These are phyloP conservation scores for Meta bourneti DNA, from an alignment of 2,888 invertebrate genomes.

Conservation along the genomic window DNA sequence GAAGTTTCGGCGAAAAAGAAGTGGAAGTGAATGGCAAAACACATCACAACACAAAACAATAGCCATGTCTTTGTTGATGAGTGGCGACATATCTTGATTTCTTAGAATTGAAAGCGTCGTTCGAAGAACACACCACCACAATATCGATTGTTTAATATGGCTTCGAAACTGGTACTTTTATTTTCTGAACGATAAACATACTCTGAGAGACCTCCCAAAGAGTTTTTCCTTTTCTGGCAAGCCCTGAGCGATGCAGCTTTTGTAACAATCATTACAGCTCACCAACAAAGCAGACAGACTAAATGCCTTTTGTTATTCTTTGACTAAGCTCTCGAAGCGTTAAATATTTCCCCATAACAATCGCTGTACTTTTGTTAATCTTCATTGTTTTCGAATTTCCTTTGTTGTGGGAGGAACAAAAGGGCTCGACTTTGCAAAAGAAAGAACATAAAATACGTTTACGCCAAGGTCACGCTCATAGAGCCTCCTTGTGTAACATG, in stretches of 20 bases:
- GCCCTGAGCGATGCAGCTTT: not conserved
- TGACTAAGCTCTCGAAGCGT: conserved; percentile 48
- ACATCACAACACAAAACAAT: not conserved
- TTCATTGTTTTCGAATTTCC: conserved; percentile 67
- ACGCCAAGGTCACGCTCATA: conserved; percentile 38
- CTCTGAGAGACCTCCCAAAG: not conserved
- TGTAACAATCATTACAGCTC: conserved; percentile 33
- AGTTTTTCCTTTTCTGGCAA: conserved; percentile 14
- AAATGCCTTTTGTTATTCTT: conserved; percentile 66
- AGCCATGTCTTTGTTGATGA: not conserved
- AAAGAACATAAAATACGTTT: conserved; percentile 16
- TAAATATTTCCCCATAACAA: conserved; percentile 67
- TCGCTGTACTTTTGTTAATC: conserved; percentile 65
- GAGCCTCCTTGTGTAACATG: conserved; percentile 54
- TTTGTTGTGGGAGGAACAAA: conserved; percentile 73
- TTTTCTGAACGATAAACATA: not conserved
- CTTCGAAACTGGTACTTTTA: not conserved
- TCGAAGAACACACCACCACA: not conserved
- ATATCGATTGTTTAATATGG: not conserved
- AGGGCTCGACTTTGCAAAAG: conserved; percentile 30
- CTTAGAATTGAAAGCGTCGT: not conserved
- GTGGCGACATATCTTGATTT: not conserved
- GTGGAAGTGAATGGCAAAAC: not conserved
- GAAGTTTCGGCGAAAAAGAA: no score
- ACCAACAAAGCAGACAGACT: conserved; percentile 46